These are phyloP conservation scores for Hofmannophila pseudospretella DNA, from an alignment of 2,888 invertebrate species.

Conservation along the genomic window DNA sequence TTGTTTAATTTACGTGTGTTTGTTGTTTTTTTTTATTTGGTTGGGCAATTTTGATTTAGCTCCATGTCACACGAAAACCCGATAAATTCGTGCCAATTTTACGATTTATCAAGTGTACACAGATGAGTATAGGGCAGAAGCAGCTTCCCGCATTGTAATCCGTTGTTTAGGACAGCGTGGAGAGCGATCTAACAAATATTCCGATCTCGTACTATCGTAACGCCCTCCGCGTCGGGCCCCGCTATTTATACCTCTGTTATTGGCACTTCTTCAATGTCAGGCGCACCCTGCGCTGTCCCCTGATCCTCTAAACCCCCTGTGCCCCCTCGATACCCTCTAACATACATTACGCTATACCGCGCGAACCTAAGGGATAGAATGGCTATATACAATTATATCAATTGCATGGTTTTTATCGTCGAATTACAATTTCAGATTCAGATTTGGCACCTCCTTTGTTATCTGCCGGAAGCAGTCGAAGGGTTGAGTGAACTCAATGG, in stretches of 20 bases:
- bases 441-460: constrained; percentile 53
- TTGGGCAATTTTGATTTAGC: background rate
- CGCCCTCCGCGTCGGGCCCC: constrained; percentile 69
- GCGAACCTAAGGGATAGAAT: constrained; percentile 58
- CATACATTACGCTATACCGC: constrained; percentile 69
- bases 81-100: constrained; percentile 45
- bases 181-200: constrained; percentile 65
- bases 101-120: constrained; percentile 60
- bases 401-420: constrained; percentile 65
- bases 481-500: constrained; percentile 25
- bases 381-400: constrained; percentile 71
- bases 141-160: constrained; percentile 71
- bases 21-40: too few relatives aligned
- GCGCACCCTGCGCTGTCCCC: constrained; percentile 72
- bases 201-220: constrained; percentile 74
- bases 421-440: constrained; percentile 63
- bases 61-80: background rate
- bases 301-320: constrained; percentile 54
- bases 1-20: too few relatives aligned
- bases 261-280: constrained; percentile 80
- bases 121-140: constrained; percentile 53
- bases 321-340: constrained; percentile 49
- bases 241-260: constrained; percentile 78
- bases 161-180: constrained; percentile 64
- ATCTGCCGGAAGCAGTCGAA: constrained; percentile 24